These are phyloP conservation scores for Chironomus riparius DNA, from an alignment of 2,888 invertebrate species.

Conservation along the genomic window DNA sequence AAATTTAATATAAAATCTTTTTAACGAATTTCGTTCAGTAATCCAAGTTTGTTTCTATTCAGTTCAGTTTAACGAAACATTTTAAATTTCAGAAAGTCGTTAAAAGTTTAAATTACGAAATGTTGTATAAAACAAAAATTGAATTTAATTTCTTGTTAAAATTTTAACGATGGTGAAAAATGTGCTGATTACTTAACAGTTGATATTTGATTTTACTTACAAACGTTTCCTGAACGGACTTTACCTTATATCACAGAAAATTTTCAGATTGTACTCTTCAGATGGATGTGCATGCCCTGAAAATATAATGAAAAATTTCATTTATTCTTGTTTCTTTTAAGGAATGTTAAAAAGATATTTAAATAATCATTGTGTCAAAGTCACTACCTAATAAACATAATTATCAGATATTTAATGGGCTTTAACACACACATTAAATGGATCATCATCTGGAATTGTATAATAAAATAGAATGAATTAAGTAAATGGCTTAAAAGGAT, in stretches of 20 bases:
- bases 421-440: slow-evolving; percentile 4
- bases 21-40: too few relatives aligned
- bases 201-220: background rate
- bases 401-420: background rate
- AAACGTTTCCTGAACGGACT: background rate
- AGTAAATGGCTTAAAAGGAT: background rate
- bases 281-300: background rate
- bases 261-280: background rate
- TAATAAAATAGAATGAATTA: background rate
- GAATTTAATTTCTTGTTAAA: too few relatives aligned
- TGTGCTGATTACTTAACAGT: too few relatives aligned
- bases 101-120: too few relatives aligned
- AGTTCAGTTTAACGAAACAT: too few relatives aligned
- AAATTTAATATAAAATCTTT: too few relatives aligned
- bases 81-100: too few relatives aligned
- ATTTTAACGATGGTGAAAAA: too few relatives aligned
- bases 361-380: background rate
- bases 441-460: slow-evolving; percentile 1
- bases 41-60: too few relatives aligned
- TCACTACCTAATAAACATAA: slow-evolving; percentile 18
- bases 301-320: slow-evolving; percentile 8
- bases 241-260: background rate
- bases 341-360: background rate
- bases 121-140: too few relatives aligned
- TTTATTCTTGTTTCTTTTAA: background rate